Percentiles rank a stretch among this genome's conserved stretches.
Conservation (phyloP, 1,140 invertebrate species). For the Drosophila sproati region DNA sequence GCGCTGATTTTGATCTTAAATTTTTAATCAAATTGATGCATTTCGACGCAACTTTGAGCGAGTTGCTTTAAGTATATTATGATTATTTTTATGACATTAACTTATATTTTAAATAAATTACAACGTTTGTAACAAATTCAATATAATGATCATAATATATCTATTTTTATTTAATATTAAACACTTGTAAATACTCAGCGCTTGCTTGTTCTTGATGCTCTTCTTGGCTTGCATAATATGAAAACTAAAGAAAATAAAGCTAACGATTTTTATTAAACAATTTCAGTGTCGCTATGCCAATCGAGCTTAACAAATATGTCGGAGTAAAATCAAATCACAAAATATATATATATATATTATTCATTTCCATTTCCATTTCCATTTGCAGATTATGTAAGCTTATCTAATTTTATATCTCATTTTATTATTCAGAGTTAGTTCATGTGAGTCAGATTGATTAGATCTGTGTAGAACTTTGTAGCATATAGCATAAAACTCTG, state of each 20-base stretch:
- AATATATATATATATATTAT: background rate
- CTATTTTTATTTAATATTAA: conserved; percentile 35
- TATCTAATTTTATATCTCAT: background rate
- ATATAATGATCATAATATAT: conserved; percentile 42
- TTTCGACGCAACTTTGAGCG: conserved; percentile 61
- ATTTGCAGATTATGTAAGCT: background rate
- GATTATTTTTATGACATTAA: conserved; percentile 64
- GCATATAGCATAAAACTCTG: conserved; percentile 28
- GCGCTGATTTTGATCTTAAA: conserved; percentile 22
- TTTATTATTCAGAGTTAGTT: background rate
- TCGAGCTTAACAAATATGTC: conserved; percentile 33
- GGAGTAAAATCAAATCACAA: background rate
- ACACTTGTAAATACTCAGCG: conserved; percentile 51
- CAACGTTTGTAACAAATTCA: conserved; percentile 51
- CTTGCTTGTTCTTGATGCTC: conserved; percentile 37
- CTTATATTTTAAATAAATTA: conserved; percentile 60
- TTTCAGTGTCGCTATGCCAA: conserved; percentile 14
- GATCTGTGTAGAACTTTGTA: conserved; percentile 21
- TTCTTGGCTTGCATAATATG: conserved; percentile 22
- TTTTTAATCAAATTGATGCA: conserved; percentile 44
- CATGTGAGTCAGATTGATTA: conserved; percentile 1
- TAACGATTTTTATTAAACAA: conserved; percentile 44
- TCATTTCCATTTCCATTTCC: background rate
- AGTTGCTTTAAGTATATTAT: conserved; percentile 65
- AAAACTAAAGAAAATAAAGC: conserved; percentile 18